A percentile compares a stretch with the other conserved stretches of the same genome.
Evolutionary conservation across 2,888 invertebrate species (phyloP).

Genomic region (Nesidiocoris tenuis): DNA sequence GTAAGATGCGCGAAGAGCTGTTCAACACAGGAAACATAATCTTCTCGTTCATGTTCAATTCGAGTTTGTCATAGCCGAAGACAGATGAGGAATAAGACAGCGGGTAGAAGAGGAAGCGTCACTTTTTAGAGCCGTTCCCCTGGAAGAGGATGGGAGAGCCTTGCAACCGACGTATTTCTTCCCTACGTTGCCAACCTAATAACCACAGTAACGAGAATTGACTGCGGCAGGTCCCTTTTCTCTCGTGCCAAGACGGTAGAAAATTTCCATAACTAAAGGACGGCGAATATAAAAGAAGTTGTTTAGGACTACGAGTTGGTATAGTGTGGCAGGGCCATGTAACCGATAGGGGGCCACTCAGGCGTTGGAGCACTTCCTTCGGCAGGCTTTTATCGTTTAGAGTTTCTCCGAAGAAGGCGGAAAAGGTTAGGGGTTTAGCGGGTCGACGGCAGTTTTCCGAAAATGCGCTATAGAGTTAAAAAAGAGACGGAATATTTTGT

Average conservation of each 20-base stretch:
- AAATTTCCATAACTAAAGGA: constrained; percentile 39
- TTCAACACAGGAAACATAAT: constrained; percentile 28
- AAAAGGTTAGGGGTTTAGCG: constrained; percentile 22
- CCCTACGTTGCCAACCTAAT: constrained; percentile 15
- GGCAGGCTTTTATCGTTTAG: constrained; percentile 39
- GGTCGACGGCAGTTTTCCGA: not conserved
- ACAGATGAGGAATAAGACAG: constrained; percentile 10
- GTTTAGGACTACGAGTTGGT: constrained; percentile 11
- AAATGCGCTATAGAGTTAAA: no score
- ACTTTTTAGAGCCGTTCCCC: constrained; percentile 14
- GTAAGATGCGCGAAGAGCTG: no score
- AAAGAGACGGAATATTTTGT: no score
- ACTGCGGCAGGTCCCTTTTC: constrained; percentile 22
- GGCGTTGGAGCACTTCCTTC: constrained; percentile 1
- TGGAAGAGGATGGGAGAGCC: not conserved
- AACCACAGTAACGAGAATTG: constrained; percentile 30
- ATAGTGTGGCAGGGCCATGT: not conserved
- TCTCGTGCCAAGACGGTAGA: not conserved
- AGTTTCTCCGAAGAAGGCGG: constrained; percentile 22
- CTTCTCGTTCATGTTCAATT: constrained; percentile 36
- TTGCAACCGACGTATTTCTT: constrained; percentile 9
- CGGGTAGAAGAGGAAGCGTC: constrained; percentile 10
- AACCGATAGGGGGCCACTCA: not conserved
- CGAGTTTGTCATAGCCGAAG: constrained; percentile 12
- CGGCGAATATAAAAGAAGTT: constrained; percentile 32